Evolutionary conservation across 2,888 invertebrate genomes (phyloP).

Genomic region (Eurytoma adleriae): DNA sequence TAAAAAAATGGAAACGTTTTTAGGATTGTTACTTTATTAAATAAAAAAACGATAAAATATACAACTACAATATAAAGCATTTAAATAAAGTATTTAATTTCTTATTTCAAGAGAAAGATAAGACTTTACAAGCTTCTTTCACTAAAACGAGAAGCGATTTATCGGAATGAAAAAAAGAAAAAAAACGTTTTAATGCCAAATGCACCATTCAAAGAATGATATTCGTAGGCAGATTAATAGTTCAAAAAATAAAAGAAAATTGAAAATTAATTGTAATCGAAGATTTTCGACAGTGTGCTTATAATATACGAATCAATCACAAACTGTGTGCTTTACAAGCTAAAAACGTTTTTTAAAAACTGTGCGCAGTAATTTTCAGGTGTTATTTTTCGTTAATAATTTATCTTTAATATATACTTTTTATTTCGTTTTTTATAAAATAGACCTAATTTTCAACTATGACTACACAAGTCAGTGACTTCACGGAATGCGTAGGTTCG

Average conservation of each 20-base stretch:
- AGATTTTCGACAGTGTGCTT: constrained; percentile 19
- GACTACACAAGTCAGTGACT: constrained; percentile 45
- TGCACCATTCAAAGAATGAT: constrained; percentile 42
- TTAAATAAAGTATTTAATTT: constrained; percentile 52
- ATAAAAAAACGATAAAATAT: constrained; percentile 53
- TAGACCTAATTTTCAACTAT: constrained; percentile 42
- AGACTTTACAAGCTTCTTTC: constrained; percentile 36
- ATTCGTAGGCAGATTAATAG: no score
- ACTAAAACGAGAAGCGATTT: constrained; percentile 44
- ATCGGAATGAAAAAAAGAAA: background rate
- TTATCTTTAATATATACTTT: constrained; percentile 31
- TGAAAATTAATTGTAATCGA: constrained; percentile 9
- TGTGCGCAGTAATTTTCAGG: constrained; percentile 30
- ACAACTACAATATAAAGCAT: constrained; percentile 56
- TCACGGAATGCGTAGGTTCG: constrained; percentile 44
- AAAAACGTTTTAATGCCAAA: constrained; percentile 5
- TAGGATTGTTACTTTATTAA: constrained; percentile 50
- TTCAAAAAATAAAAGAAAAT: background rate
- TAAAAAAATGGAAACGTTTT: background rate
- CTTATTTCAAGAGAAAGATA: constrained; percentile 34
- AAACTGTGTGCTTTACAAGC: constrained; percentile 47
- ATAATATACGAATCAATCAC: constrained; percentile 44
- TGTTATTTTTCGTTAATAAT: constrained; percentile 26
- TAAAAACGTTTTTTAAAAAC: constrained; percentile 36
- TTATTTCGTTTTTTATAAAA: constrained; percentile 40